Evolutionary conservation across 2,888 invertebrate genomes (phyloP).

Genomic region (Drosophila incognita): DNA sequence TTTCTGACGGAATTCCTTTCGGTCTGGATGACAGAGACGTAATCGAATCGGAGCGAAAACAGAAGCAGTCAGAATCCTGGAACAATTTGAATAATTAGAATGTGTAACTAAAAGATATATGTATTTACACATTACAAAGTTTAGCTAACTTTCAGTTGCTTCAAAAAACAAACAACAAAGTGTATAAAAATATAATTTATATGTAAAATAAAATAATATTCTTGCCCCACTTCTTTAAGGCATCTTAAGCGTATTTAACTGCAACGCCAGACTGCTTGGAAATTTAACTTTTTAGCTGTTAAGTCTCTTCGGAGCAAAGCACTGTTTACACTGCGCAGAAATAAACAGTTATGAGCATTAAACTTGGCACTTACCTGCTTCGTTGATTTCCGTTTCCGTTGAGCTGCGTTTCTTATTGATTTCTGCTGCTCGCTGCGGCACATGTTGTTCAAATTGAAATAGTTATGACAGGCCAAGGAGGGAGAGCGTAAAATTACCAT

Average conservation of each 20-base stretch:
- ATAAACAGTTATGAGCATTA: constrained; percentile 10
- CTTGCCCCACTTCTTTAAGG: neutral
- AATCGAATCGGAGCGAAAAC: neutral
- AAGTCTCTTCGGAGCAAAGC: neutral
- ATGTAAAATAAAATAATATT: neutral
- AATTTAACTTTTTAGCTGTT: neutral
- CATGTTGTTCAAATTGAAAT: constrained; percentile 72
- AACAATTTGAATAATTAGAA: neutral
- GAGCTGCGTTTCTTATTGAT: constrained; percentile 51
- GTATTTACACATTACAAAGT: too few relatives aligned
- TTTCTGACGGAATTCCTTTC: too few relatives aligned
- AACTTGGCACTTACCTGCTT: constrained; percentile 57
- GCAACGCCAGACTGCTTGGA: neutral
- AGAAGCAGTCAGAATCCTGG: neutral
- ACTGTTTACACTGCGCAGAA: neutral
- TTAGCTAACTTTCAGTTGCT: neutral
- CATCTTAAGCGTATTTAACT: neutral
- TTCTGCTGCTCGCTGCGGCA: constrained; percentile 39
- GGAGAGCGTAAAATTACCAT: constrained; percentile 67
- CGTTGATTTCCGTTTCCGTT: constrained; percentile 65
- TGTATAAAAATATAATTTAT: neutral
- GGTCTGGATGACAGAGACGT: neutral
- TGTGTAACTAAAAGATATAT: too few relatives aligned
- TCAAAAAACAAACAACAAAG: neutral
- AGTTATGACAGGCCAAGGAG: constrained; percentile 63